Evolutionary conservation across 37 sponge, comb jelly and placozoan genomes (phyloP), one percentile per base, ranked within the genome.

Genomic region (Axinella damicornis): DNA sequence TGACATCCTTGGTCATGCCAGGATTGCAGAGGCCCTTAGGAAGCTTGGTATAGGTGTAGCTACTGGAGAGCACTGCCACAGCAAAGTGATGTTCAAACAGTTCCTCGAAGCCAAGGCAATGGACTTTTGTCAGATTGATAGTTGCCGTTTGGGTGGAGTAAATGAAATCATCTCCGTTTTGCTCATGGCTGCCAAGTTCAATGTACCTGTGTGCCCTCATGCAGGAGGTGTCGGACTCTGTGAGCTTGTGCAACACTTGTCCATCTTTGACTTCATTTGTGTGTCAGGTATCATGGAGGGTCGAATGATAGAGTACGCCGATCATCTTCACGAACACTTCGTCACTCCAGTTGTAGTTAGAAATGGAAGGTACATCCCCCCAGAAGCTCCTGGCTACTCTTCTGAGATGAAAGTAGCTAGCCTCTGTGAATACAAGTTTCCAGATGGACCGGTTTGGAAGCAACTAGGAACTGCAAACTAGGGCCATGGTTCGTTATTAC

Each of bases 201-300:
- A 67, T 37, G 87, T 97, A 5, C 97, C 97, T 21, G 97, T 97
- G 40, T 91, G 92, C 39, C 97, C 97, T 21, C 97, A 97, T 56
- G 97, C 90, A 31, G 97, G 97, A 0, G 97, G 97, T 17, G 94
- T 94, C 55, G 97, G 97, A 31, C 85, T 97, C 56, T 97, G 97
- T 53, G 97, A 97, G 68, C 73, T 84, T 56, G 97, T 94, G 0
- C 85, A 85, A 36, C 97, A 97, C 68, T 71, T 94, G 37, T 71
- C 90, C 14, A 19, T 89, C 20, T 89, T 97, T 65, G 92, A 97
- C 68, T 94, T 82, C 75, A 73, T 97, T 20, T 89, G 90, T 62
- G 81, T 94, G n/a, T 84, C 90, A 57, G 94, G 88, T 0, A 82
- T 53, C 20, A 82, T 67, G 65, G 85, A 94, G 24, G 77, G 70